Evolutionary conservation across 2,113 vertebrate genomes (phyloP).

Genomic region (Centropristis striata): DNA sequence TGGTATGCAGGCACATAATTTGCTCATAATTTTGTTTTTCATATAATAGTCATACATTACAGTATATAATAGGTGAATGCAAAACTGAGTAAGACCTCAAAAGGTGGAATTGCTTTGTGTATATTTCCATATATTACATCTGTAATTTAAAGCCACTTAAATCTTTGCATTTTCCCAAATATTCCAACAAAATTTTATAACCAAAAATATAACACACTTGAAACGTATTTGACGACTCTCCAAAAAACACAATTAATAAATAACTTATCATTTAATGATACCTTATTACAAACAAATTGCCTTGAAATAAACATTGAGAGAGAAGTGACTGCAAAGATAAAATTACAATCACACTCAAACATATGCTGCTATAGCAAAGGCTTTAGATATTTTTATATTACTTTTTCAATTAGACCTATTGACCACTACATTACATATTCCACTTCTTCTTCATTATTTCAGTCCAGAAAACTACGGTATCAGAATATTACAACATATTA

Average conservation of each 20-base stretch:
- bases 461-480: not conserved
- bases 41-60: not conserved
- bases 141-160: not conserved
- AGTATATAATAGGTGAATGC: not conserved
- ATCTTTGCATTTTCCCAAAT: not conserved
- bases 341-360: not conserved
- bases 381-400: not conserved
- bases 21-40: not conserved
- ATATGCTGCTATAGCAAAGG: not conserved
- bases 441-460: not conserved
- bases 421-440: not conserved
- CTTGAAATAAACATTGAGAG: no score
- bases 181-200: not conserved
- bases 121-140: not conserved
- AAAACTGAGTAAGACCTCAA: not conserved
- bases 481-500: conserved; percentile 28
- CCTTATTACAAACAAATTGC: no score
- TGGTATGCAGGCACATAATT: not conserved
- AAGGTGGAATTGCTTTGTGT: not conserved
- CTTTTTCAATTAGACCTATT: not conserved
- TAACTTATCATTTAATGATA: no score
- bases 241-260: no score
- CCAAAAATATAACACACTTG: not conserved
- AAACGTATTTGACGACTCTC: not conserved
- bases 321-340: not conserved